A percentile compares a stretch with the other conserved stretches of the same genome.
Conservation (phyloP, 2,797 vertebrate genomes). For the Pyrocephalus nanus region DNA sequence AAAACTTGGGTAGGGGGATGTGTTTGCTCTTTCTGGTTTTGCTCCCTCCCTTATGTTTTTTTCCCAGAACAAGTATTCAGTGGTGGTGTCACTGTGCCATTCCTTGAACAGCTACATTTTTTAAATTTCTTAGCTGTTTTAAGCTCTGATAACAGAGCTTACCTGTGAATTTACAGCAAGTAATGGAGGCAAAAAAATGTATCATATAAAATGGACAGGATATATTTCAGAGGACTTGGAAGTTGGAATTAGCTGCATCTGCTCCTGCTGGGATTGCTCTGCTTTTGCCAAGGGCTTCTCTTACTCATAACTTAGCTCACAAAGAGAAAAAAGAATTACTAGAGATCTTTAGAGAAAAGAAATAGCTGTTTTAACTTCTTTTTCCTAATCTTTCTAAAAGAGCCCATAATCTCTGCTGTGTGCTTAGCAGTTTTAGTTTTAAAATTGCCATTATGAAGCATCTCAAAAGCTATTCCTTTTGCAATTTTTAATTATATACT, state of each 20-base stretch:
- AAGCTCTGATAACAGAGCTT: background rate
- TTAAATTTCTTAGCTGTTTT: background rate
- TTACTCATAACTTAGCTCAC: background rate
- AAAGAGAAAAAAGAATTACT: background rate
- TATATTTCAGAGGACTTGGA: background rate
- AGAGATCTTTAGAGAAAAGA: background rate
- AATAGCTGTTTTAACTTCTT: background rate
- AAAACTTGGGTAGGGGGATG: background rate
- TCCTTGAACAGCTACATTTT: background rate
- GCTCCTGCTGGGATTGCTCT: background rate
- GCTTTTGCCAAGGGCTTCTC: background rate
- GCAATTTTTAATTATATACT: background rate
- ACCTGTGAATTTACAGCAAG: background rate
- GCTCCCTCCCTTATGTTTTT: background rate
- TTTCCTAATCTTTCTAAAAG: background rate
- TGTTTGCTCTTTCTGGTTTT: background rate
- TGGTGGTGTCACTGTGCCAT: background rate
- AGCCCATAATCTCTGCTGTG: background rate
- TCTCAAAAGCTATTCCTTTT: background rate
- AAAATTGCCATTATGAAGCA: background rate
- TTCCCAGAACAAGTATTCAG: background rate
- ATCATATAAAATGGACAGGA: rapidly evolving
- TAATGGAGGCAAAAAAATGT: background rate
- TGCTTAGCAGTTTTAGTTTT: background rate
- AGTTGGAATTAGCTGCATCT: background rate